Evolutionary conservation across 2,113 vertebrate species (phyloP), one percentile per base, ranked within the genome.

Genomic region (Nycticorax nycticorax): DNA sequence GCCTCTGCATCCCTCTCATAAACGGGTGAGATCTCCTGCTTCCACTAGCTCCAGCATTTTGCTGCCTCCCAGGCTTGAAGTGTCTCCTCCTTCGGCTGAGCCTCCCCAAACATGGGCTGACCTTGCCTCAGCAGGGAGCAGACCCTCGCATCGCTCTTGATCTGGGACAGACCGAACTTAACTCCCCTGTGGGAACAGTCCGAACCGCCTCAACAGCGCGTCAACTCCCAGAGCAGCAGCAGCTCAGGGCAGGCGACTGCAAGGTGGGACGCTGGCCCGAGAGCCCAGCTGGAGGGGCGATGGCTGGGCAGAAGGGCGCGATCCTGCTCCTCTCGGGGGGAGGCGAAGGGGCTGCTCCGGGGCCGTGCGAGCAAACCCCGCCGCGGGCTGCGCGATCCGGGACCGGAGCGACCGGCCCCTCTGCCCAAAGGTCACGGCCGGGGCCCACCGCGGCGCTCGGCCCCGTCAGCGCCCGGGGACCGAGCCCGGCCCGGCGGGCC

Each of bases 121-220:
- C 3, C 3, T 1, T 7, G 52, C 28, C 72, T 5, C 32, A 8
- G 59, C 50, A 16, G 16, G 32, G 28, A 47, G 15, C 7, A 82
- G 33, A 9, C 28, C 33, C 24, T 24, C 17, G 27, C 52, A 30
- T 18, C 16, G 53, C 28, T 55, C 2, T 6, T 2, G 67, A 18
- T 24, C 57, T 24, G 57, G 15, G 27, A 6, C 12, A 3, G 20
- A 4, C 59, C 17, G 4, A 22, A 5, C 3, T 1, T 39, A 21
- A 4, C 7, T 7, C 20, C 35, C 14, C n/a, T 3, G 4, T 0
- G 26, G 45, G n/a, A 33, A 30, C 10, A 12, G 21, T 3, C 30
- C 35, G 3, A 24, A 7, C 32, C 13, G 9, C 52, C 22, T 23
- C 50, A 1, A 1, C 0, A 13, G 19, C 45, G 6, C 50, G 4